Percentiles rank a stretch among this genome's conserved stretches.
These are phyloP conservation scores for Drosophila colorata DNA, from an alignment of 2,888 invertebrate species.

Conservation along the genomic window DNA sequence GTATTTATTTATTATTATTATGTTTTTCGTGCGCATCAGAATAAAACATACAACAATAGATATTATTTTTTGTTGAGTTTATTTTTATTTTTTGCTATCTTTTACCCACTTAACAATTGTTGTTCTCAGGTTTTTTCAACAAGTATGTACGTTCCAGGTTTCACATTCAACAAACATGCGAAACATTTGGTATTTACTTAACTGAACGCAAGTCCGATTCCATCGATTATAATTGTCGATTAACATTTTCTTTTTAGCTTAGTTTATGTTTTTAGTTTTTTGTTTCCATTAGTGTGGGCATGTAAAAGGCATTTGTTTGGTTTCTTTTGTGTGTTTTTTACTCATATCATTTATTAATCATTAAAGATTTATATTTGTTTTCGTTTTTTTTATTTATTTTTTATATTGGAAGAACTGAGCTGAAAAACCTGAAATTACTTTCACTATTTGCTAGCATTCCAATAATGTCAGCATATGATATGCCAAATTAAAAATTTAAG, in stretches of 20 bases:
- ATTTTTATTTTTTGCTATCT: conserved; percentile 30
- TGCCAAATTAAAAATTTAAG: conserved; percentile 52
- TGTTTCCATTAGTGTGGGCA: conserved; percentile 70
- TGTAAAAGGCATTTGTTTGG: conserved; percentile 82
- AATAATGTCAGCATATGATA: conserved; percentile 52
- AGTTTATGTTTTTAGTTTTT: conserved; percentile 28
- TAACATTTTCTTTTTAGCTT: conserved; percentile 34
- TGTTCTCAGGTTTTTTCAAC: conserved; percentile 41
- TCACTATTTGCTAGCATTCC: conserved; percentile 49
- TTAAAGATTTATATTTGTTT: conserved; percentile 38
- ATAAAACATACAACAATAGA: conserved; percentile 78
- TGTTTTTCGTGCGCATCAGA: conserved; percentile 68
- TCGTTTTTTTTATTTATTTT: conserved; percentile 14
- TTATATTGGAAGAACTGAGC: conserved; percentile 67
- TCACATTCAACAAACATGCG: conserved; percentile 65
- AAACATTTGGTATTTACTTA: conserved; percentile 23
- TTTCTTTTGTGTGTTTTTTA: conserved; percentile 55
- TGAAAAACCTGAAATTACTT: conserved; percentile 70
- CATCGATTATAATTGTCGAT: conserved; percentile 34
- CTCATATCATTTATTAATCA: conserved; percentile 31
- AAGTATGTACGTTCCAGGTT: conserved; percentile 50
- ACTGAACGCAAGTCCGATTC: conserved; percentile 28
- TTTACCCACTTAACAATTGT: conserved; percentile 56
- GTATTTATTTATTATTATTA: conserved; percentile 28
- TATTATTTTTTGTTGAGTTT: conserved; percentile 37